Conservation (phyloP, 2,888 invertebrate species). For the Melieria omissa region DNA sequence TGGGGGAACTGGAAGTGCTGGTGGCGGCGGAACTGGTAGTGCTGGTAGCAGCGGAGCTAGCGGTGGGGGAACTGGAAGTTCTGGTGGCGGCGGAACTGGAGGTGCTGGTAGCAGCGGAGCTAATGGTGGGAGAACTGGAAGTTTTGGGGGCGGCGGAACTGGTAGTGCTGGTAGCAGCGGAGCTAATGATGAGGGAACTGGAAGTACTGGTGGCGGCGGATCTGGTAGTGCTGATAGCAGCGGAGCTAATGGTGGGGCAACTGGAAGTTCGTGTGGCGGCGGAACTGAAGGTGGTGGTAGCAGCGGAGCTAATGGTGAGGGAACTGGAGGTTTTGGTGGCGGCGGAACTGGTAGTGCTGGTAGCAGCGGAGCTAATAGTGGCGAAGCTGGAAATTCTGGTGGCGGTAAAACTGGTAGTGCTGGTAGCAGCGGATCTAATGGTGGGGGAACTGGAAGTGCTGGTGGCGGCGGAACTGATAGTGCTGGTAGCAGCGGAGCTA, state of each 20-base stretch:
- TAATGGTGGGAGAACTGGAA: background rate
- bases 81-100: too few species aligned
- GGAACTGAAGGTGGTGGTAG: background rate
- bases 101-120: background rate
- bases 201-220: background rate
- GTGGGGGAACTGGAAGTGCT: background rate
- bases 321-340: background rate
- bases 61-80: too few species aligned
- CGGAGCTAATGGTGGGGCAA: background rate
- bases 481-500: background rate
- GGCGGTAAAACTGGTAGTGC: too few species aligned
- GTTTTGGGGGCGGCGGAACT: too few species aligned
- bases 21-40: too few species aligned
- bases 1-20: too few species aligned
- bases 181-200: background rate
- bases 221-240: background rate
- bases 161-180: too few species aligned
- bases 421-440: too few species aligned
- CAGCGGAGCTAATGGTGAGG: background rate
- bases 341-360: background rate
- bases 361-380: background rate
- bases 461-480: background rate
- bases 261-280: background rate
- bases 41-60: too few species aligned
- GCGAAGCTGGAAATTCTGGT: too few species aligned